phyloP scores from a whole-genome alignment of 92 coral and sea anemone species.

The Parazoanthus swiftii region DNA sequence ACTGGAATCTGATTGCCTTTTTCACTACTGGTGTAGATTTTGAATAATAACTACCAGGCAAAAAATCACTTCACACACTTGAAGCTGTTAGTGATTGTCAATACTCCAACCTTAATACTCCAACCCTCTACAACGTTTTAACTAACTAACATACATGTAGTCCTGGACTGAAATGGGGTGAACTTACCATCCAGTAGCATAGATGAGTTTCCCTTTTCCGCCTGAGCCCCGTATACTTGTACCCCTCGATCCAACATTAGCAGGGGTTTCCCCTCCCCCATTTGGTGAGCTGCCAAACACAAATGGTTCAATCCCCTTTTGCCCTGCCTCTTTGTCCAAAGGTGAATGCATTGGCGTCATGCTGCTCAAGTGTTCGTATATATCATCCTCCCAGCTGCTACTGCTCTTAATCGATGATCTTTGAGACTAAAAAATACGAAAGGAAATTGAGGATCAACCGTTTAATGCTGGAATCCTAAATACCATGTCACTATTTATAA shows the following conservation, averaged over 20 bases:
- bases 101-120: no score
- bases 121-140: not conserved
- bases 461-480: not conserved
- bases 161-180: not conserved
- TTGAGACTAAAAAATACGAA: constrained; percentile 33
- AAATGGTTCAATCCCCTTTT: constrained; percentile 46
- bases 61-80: no score
- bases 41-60: no score
- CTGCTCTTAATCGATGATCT: constrained; percentile 71
- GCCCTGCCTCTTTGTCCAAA: constrained; percentile 40
- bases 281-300: constrained; percentile 53
- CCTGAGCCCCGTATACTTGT: constrained; percentile 67
- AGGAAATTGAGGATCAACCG: not conserved
- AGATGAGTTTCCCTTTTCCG: constrained; percentile 74
- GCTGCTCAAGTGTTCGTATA: constrained; percentile 71
- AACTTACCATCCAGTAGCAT: constrained; percentile 72
- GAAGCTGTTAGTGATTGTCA: no score
- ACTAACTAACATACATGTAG: not conserved
- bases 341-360: constrained; percentile 34
- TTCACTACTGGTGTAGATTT: no score
- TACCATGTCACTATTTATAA: no score
- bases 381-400: constrained; percentile 74
- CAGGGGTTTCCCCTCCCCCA: constrained; percentile 47
- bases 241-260: constrained; percentile 58
- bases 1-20: no score